Evolutionary conservation across 2,113 vertebrate genomes (phyloP).

Genomic region (Diglossa brunneiventris): DNA sequence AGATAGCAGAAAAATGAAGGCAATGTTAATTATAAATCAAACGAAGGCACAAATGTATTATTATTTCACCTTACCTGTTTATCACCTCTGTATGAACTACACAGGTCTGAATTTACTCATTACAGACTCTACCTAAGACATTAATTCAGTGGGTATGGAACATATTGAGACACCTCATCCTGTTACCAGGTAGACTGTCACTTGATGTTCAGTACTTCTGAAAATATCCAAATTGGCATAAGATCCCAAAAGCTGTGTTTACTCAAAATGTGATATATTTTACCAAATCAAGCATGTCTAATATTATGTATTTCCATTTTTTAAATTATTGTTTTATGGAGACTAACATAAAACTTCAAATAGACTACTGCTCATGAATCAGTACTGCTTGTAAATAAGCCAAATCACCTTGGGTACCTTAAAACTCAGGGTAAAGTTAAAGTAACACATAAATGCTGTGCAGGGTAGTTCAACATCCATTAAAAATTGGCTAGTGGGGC

Average conservation of each 20-base stretch:
- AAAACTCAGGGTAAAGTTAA: neutral
- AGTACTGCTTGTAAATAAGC: neutral
- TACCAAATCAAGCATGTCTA: neutral
- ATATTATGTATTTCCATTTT: neutral
- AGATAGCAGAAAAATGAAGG: neutral
- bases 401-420: neutral
- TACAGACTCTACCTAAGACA: neutral
- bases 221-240: neutral
- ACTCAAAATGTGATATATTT: neutral
- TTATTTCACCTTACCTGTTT: neutral
- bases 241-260: neutral
- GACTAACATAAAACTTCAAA: neutral
- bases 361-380: neutral
- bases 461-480: neutral
- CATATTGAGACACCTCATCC: neutral
- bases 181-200: neutral
- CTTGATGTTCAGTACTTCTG: neutral
- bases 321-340: neutral
- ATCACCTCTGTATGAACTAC: neutral
- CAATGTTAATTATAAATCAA: constrained; percentile 4
- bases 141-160: neutral
- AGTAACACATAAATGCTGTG: neutral
- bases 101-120: neutral
- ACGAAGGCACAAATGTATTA: neutral
- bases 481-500: neutral